These are phyloP conservation scores for Drosophila burlai DNA, from an alignment of 1,140 invertebrate species.

Conservation along the genomic window DNA sequence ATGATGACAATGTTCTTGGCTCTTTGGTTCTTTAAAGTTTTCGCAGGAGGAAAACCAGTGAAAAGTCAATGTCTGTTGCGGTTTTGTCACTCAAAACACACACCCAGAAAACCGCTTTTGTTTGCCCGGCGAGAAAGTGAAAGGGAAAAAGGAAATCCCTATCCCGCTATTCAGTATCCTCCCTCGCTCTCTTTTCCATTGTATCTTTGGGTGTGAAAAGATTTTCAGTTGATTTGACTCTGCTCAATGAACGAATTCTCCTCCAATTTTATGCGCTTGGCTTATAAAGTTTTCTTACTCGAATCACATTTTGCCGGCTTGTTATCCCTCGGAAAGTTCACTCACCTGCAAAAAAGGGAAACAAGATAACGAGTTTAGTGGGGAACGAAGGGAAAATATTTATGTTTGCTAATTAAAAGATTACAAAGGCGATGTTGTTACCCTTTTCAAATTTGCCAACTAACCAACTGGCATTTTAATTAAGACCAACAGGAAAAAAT, in stretches of 20 bases:
- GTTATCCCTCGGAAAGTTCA: conserved; percentile 42
- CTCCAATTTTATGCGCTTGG: conserved; percentile 14
- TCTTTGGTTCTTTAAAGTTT: conserved; percentile 53
- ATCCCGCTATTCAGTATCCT: conserved; percentile 14
- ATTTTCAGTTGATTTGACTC: conserved; percentile 55
- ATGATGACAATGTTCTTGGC: conserved; percentile 52
- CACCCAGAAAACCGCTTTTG: conserved; percentile 49
- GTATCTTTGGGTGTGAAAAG: conserved; percentile 60
- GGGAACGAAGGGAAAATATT: conserved; percentile 15
- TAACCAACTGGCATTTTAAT: conserved; percentile 50
- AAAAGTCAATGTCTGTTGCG: conserved; percentile 54
- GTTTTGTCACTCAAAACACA: conserved; percentile 51
- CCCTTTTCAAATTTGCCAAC: conserved; percentile 72
- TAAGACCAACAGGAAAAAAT: conserved; percentile 29
- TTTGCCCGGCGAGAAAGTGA: conserved; percentile 37
- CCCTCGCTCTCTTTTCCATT: conserved; percentile 3
- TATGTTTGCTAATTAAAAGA: conserved; percentile 80
- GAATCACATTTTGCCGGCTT: conserved; percentile 24
- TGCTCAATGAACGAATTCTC: conserved; percentile 26
- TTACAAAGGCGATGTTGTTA: conserved; percentile 38
- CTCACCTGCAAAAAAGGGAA: conserved; percentile 65
- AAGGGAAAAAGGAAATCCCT: conserved; percentile 32
- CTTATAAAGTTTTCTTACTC: conserved; percentile 38
- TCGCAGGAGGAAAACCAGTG: conserved; percentile 28
- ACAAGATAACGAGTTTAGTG: conserved; percentile 23